Percentiles rank a stretch among this genome's conserved stretches.
Evolutionary conservation across 2,797 vertebrate genomes (phyloP).

Genomic region (Avahi laniger): DNA sequence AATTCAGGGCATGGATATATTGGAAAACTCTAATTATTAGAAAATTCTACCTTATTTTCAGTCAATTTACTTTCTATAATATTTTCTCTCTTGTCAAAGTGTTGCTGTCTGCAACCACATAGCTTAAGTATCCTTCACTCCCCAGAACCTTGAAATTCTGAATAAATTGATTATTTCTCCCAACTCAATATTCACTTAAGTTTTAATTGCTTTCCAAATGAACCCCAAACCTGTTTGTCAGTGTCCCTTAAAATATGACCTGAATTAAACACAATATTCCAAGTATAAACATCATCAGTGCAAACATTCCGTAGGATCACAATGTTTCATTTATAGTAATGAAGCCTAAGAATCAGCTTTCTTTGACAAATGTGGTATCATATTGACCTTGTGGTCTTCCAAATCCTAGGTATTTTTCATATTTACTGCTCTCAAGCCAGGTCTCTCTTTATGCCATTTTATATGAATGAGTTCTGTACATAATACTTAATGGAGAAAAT

Average conservation of each 20-base stretch:
- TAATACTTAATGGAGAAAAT: not conserved
- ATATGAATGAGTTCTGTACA: not conserved
- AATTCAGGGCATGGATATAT: not conserved
- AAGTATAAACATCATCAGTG: not conserved
- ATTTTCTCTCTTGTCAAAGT: not conserved
- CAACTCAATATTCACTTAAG: not conserved
- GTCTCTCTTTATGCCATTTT: not conserved
- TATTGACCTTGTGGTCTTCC: not conserved
- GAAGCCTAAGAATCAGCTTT: not conserved
- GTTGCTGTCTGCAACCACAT: not conserved
- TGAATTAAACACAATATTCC: not conserved
- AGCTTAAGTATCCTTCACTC: not conserved
- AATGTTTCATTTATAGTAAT: not conserved
- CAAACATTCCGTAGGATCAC: not conserved
- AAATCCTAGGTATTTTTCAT: not conserved
- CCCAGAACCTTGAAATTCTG: not conserved
- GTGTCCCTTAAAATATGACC: not conserved
- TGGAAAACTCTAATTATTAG: not conserved
- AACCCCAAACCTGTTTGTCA: not conserved
- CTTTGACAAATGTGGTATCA: not conserved
- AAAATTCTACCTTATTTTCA: not conserved
- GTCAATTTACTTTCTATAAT: not conserved
- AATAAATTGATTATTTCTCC: conserved; percentile 26
- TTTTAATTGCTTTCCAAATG: conserved; percentile 30
- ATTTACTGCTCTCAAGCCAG: not conserved